Base-by-base conservation (phyloP, 2,797 vertebrate species). In the Diplodus sargus region DNA sequence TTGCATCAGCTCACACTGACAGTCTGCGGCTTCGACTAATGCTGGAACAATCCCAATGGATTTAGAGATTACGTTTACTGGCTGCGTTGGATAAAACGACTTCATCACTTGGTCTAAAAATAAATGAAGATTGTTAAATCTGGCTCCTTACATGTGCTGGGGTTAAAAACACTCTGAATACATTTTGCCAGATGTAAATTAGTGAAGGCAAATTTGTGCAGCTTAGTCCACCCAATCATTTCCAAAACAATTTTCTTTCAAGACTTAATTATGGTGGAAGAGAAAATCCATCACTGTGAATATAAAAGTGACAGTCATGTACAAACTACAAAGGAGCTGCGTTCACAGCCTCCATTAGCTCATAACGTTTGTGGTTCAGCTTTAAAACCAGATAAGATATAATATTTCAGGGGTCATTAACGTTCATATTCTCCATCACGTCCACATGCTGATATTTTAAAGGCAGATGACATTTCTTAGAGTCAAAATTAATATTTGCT, bases 151-250 rank as follows among this genome's bases (percentile, higher is more conserved):
- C 13, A 65, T 39, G 3, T 39, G 58, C 53, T 0, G 1, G 39
- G 17, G 71, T 68, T 64, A 70, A 71, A 58, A 57, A 43, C 10
- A 34, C 43, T 62, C 30, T 42, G 20, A 76, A 78, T 60, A 22
- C n/a, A 49, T 52, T 69, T 63, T 68, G 17, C 25, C 17, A 28
- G 28, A 58, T 72, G 51, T 51, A 79, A 80, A 84, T 82, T 42
- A 74, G 57, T 39, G 62, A 74, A 52, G 52, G 57, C 23, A 69
- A 56, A 76, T 84, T 53, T 80, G 73, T 65, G 49, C 68, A 22
- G 70, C 66, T 68, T 70, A 54, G 65, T 56, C 20, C 20, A 13
- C 59, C 16, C 28, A 56, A 69, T 70, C 9, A 65, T 47, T 65
- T 69, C 30, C 61, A 54, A 70, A 75, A 70, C 63, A 75, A 15